phyloP scores from a whole-genome alignment of 1,140 invertebrate species.

The Piezodorus guildinii region DNA sequence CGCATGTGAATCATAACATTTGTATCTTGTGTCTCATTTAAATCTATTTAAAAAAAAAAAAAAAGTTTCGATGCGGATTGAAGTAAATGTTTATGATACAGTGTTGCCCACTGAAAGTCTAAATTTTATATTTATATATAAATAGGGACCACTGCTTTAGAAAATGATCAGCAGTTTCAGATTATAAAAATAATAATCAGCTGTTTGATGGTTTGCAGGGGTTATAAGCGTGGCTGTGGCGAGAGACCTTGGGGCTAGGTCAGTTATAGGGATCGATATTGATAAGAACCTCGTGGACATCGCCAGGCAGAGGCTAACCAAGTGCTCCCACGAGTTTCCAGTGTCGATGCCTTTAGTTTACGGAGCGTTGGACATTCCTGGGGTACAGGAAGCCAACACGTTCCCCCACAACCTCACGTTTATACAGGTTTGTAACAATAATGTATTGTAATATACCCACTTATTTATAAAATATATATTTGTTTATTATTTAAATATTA shows the following conservation, averaged over 20 bases:
- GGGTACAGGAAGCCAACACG: slow-evolving; percentile 34
- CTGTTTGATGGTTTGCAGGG: slow-evolving; percentile 32
- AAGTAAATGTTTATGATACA: no score
- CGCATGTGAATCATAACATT: no score
- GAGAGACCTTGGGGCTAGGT: slow-evolving; percentile 66
- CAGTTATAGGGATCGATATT: slow-evolving; percentile 90
- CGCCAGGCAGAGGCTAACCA: slow-evolving; percentile 62
- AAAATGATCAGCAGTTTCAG: no score
- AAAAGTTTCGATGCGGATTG: no score
- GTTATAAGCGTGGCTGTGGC: slow-evolving; percentile 82
- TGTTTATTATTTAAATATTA: no score
- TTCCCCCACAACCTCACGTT: slow-evolving; percentile 83
- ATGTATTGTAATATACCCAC: not conserved
- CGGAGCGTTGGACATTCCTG: slow-evolving; percentile 58
- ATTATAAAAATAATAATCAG: no score
- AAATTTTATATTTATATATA: no score
- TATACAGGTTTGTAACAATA: slow-evolving; percentile 51
- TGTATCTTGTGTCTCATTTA: no score
- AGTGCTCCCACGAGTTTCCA: slow-evolving; percentile 46
- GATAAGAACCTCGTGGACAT: slow-evolving; percentile 49
- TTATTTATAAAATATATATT: no score
- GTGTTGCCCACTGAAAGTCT: no score
- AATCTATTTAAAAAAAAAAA: no score
- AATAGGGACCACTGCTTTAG: no score
- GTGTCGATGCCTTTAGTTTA: slow-evolving; percentile 75